Conservation (phyloP, 2,113 vertebrate species). For the Pygoscelis adeliae region DNA sequence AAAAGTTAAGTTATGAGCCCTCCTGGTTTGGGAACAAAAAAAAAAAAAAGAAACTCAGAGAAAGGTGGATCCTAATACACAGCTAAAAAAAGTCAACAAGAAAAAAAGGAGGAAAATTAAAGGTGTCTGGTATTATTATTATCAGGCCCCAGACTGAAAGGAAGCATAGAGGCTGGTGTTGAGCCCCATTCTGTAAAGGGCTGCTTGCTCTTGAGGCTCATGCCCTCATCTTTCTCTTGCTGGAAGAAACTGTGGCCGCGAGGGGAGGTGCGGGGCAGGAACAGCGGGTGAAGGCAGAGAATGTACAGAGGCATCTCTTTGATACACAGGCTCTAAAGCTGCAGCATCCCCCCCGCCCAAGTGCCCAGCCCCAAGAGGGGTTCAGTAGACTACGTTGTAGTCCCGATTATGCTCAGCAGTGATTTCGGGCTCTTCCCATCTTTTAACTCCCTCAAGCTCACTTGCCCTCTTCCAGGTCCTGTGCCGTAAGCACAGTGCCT, state of each 20-base stretch:
- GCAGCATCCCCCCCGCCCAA: rapidly evolving
- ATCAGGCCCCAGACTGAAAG: not conserved
- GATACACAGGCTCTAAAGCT: not conserved
- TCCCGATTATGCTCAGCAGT: not conserved
- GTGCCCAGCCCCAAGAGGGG: not conserved
- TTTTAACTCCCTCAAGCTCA: not conserved
- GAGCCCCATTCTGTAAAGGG: not conserved
- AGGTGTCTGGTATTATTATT: not conserved
- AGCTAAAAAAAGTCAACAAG: not conserved
- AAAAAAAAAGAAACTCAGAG: not conserved
- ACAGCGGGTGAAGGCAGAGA: rapidly evolving
- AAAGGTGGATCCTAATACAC: not conserved
- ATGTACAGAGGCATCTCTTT: rapidly evolving
- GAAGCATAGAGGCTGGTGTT: not conserved
- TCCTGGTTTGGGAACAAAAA: not conserved
- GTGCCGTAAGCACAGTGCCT: rapidly evolving
- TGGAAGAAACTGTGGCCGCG: not conserved
- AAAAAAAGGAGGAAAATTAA: not conserved
- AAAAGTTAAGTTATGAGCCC: not conserved
- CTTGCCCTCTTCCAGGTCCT: not conserved
- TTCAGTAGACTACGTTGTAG: rapidly evolving
- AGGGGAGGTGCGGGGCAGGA: not conserved
- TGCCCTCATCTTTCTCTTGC: rapidly evolving
- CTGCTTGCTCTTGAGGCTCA: not conserved
- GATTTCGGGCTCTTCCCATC: not conserved